Base-by-base conservation (phyloP, 2,888 invertebrate species). In the Dromius quadrimaculatus region DNA sequence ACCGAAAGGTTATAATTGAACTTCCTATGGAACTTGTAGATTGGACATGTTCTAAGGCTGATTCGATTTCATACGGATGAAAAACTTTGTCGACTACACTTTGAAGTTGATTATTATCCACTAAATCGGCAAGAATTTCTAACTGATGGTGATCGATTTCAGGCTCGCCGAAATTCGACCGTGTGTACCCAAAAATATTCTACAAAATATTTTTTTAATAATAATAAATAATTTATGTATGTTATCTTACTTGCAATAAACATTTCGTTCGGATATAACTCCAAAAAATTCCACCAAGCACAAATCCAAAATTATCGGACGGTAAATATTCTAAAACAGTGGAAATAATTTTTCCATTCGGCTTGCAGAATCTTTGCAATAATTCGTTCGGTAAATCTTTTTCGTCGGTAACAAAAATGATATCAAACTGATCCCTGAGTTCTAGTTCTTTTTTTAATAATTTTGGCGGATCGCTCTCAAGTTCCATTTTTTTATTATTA, bases 51-150 rank as follows among this genome's bases (percentile, higher is more conserved):
- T 78, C 76, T 34, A 83, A 69, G 17, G 82, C 83, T 22, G 79
- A 71, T 75, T 82, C 81, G 61, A 82, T 79, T 71, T 82, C 81
- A 20, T 78, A 77, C 2, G 82, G 81, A 71, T 79, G 79, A 68
- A 77, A 80, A 1, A 83, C 85, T 77, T 85, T 86, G 73, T 87
- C 87, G 1, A 88, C 85, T 32, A 88, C 86, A 2, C 87, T 85
- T 76, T 86, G 86, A 71, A 88, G 77, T 72, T 85, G 81, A 61
- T 86, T 85, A 17, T 83, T 81, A 74, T 87, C 87, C 0, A 86
- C 85, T 54, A 87, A 81, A 62, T 83, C 80, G 1, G 77, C 72
- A 59, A 83, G 71, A 71, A 77, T 76, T 70, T 83, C 81, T 63
- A 83, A 74, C 15, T 77, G 76, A 8, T 76, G 74, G 71, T 79